Evolutionary conservation across 2,888 invertebrate species (phyloP).

Genomic region (Globia sparganii): DNA sequence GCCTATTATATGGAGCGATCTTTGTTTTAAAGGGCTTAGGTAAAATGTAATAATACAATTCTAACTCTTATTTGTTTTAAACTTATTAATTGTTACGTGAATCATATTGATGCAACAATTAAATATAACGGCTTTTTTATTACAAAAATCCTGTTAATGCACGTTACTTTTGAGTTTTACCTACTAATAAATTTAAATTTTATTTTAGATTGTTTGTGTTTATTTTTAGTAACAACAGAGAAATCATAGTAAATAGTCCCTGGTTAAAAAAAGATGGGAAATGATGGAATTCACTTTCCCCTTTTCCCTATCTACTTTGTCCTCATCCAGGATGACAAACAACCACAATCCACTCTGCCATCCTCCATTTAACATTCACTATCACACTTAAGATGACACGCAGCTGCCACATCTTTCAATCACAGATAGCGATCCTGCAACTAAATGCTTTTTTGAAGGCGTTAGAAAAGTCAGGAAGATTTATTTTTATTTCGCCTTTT

Average conservation of each 20-base stretch:
- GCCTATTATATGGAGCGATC: no score
- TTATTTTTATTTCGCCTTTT: constrained; percentile 29
- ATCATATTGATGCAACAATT: not conserved
- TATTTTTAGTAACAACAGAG: not conserved
- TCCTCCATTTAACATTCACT: constrained; percentile 10
- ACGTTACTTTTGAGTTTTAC: not conserved
- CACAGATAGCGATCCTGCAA: constrained; percentile 18
- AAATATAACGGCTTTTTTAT: not conserved
- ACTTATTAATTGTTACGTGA: not conserved
- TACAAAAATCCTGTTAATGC: not conserved
- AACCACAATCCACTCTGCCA: not conserved
- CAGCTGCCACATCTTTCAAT: constrained; percentile 33
- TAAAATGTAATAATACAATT: not conserved
- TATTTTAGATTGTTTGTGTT: not conserved
- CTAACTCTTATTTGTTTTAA: not conserved
- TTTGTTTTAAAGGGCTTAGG: no score
- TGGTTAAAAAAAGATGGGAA: not conserved
- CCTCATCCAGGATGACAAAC: constrained; percentile 9
- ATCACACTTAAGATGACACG: constrained; percentile 11
- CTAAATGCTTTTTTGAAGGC: constrained; percentile 45
- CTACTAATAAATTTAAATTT: not conserved
- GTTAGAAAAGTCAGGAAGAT: constrained; percentile 28
- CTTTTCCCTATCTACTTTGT: not conserved
- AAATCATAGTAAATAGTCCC: no score
- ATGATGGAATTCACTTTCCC: not conserved